Percentiles rank a stretch among this genome's conserved stretches.
Conservation (phyloP, 2,113 vertebrate species). For the Pipra filicauda region DNA sequence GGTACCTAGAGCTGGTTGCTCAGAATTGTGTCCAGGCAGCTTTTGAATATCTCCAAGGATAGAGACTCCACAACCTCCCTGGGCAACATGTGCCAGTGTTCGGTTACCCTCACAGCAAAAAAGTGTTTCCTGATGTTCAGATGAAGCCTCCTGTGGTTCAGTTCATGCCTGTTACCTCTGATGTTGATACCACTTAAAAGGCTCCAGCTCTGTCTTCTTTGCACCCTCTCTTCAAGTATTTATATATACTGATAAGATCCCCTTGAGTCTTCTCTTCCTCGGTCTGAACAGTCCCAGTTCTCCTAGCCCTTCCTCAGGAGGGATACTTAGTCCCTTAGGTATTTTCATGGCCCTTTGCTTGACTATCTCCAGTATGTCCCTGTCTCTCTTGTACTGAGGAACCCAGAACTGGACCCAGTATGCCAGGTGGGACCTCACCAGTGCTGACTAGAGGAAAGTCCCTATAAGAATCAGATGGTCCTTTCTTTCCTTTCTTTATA, state of each 20-base stretch:
- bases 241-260: not conserved
- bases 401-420: not conserved
- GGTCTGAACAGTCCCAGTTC: not conserved
- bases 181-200: not conserved
- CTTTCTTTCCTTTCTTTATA: not conserved
- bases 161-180: not conserved
- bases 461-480: not conserved
- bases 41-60: not conserved
- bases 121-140: not conserved
- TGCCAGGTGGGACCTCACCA: not conserved
- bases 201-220: fast-evolving
- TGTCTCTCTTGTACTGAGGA: not conserved
- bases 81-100: not conserved
- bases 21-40: not conserved
- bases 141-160: not conserved
- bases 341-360: not conserved
- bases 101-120: not conserved
- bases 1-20: not conserved
- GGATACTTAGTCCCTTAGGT: not conserved
- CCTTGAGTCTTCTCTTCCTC: not conserved
- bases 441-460: not conserved
- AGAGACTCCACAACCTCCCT: not conserved
- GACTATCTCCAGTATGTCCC: not conserved
- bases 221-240: not conserved
- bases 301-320: not conserved